Evolutionary conservation across 2,113 vertebrate genomes (phyloP).

Genomic region (Pelusios castaneus): DNA sequence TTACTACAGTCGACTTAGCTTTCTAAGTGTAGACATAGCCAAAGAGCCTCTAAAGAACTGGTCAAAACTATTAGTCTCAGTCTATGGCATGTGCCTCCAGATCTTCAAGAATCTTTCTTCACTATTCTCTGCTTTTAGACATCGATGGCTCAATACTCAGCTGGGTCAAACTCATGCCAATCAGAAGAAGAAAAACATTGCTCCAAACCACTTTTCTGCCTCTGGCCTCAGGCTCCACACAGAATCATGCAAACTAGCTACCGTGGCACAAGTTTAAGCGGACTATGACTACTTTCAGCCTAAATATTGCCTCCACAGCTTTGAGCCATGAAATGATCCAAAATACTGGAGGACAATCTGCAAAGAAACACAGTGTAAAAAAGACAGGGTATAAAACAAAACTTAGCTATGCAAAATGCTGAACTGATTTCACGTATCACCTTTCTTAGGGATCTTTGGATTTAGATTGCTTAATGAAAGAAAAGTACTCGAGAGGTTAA

Average conservation of each 20-base stretch:
- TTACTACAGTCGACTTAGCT: too few relatives aligned
- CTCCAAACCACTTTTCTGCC: not conserved
- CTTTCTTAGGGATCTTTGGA: too few relatives aligned
- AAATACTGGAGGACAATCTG: not conserved
- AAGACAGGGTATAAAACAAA: too few relatives aligned
- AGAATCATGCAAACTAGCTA: not conserved
- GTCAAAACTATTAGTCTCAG: not conserved
- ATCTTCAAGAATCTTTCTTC: not conserved
- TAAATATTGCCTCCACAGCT: not conserved
- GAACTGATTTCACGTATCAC: too few relatives aligned
- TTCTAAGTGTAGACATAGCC: too few relatives aligned
- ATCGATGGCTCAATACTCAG: not conserved
- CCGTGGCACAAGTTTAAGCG: not conserved
- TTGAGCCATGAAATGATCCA: not conserved
- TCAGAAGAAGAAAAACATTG: not conserved
- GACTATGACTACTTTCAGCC: rapidly evolving
- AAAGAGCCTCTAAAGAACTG: not conserved
- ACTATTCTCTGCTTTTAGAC: not conserved
- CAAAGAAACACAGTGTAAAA: too few relatives aligned
- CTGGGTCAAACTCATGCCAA: not conserved
- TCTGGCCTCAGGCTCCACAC: too few relatives aligned
- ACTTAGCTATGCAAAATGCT: too few relatives aligned
- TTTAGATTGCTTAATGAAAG: too few relatives aligned
- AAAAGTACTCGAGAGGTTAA: too few relatives aligned
- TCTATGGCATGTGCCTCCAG: not conserved